phyloP scores from a whole-genome alignment of 2,888 invertebrate species.

The Mycalesis mineus region DNA sequence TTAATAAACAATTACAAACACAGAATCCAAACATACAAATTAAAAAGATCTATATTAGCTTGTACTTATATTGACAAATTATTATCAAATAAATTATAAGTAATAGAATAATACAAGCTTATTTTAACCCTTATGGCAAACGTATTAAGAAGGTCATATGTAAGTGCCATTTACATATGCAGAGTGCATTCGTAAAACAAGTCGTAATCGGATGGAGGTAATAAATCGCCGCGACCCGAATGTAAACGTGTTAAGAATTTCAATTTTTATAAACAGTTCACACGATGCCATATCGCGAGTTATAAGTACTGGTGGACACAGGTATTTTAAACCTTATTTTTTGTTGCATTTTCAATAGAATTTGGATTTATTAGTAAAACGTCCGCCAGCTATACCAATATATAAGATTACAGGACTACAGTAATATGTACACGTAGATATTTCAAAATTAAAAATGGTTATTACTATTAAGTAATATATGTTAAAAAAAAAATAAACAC shows the following conservation, averaged over 20 bases:
- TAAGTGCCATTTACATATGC: not conserved
- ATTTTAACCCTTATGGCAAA: not conserved
- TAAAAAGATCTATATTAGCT: not conserved
- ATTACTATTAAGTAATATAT: too few species aligned
- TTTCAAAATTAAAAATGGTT: too few species aligned
- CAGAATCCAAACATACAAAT: not conserved
- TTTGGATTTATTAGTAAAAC: too few species aligned
- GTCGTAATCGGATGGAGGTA: conserved; percentile 48
- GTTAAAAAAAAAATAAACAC: too few species aligned
- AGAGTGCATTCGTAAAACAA: conserved; percentile 43
- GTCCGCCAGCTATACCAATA: too few species aligned
- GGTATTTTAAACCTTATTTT: not conserved
- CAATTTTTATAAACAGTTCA: conserved; percentile 51
- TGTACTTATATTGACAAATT: not conserved
- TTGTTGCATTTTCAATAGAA: too few species aligned
- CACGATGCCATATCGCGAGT: conserved; percentile 39
- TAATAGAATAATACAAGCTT: not conserved
- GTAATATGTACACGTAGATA: too few species aligned
- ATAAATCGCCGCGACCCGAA: conserved; percentile 43
- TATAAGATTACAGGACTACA: too few species aligned
- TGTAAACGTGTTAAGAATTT: conserved; percentile 38
- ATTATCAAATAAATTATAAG: not conserved
- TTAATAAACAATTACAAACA: not conserved
- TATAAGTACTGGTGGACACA: not conserved
- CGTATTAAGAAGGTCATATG: not conserved